phyloP scores from a whole-genome alignment of 2,113 vertebrate genomes.

The Alaudala cheleensis region DNA sequence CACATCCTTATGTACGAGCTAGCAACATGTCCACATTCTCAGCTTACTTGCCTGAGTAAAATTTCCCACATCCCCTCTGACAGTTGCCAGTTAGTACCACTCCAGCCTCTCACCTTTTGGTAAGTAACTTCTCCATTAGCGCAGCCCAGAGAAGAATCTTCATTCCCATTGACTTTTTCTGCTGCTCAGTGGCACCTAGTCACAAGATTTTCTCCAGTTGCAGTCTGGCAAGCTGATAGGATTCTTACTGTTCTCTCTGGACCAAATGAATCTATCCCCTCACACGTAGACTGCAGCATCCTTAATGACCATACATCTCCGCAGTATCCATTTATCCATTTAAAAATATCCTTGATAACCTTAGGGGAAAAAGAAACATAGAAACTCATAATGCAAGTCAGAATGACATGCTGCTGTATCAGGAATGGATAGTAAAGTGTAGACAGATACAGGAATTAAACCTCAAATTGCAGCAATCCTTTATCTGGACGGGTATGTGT shows the following conservation, averaged over 20 bases:
- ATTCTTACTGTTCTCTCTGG: not conserved
- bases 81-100: not conserved
- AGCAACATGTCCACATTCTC: not conserved
- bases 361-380: not conserved
- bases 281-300: not conserved
- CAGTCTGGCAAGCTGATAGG: not conserved
- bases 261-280: not conserved
- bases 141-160: not conserved
- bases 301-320: not conserved
- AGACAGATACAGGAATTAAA: not conserved
- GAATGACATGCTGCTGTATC: not conserved
- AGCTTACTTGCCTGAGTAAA: not conserved
- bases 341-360: not conserved
- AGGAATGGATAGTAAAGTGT: not conserved
- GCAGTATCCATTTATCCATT: not conserved
- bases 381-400: not conserved
- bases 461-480: not conserved
- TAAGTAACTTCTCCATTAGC: not conserved
- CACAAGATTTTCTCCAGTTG: not conserved
- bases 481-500: rapidly evolving
- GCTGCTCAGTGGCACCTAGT: not conserved
- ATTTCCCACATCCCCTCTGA: not conserved
- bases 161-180: not conserved
- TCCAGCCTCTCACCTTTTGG: not conserved
- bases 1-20: not conserved